Base-by-base conservation (phyloP, 2,888 invertebrate species). In the Fragum fragum region DNA sequence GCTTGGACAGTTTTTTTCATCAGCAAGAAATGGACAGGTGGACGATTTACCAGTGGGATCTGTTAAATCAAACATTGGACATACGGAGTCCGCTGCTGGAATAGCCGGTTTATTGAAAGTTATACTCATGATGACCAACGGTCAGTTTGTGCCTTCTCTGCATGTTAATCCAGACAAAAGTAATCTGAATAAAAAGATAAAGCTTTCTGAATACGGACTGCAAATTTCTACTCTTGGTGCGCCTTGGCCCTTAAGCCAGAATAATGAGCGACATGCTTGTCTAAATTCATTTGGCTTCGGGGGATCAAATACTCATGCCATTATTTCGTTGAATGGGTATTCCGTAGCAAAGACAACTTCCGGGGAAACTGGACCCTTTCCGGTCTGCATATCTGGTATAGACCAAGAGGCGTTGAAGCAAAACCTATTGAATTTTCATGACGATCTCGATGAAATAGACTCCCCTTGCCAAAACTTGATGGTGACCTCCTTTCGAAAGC, bases 51-150 rank as follows among this genome's bases (percentile, higher is more conserved):
- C n/a, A 26, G 23, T 91, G 11, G 91, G 91, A 0, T 91, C 91
- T 0, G 90, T 89, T 7, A 90, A 90, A 73, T 85, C 89, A 18
- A 91, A 90, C 72, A 87, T 90, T 28, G 89, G 90, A 2, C 90
- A 90, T 76, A 57, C 79, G n/a, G 89, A 90, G 72, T 79, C 89
- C 14, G 89, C 88, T 1, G 86, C 90, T 23, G 90, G 90, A 7
- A 81, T 87, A 36, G 88, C 89, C 11, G 88, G 87, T 14, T 75
- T 91, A 7, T 88, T 91, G 36, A 91, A 91, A 71, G 81, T 88
- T 11, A 55, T 88, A 18, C 69, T 91, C 9, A 90, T 88, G 89
- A 89, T 90, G 87, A 82, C 87, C 29, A 57, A 90, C 53, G 68
- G 73, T 21, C 70, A 42, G 11, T 82, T 89, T 16, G 89, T 90